Evolutionary conservation across 2,888 invertebrate genomes (phyloP), one percentile per base, ranked within the genome.

Genomic region (Pyrrhia umbra): DNA sequence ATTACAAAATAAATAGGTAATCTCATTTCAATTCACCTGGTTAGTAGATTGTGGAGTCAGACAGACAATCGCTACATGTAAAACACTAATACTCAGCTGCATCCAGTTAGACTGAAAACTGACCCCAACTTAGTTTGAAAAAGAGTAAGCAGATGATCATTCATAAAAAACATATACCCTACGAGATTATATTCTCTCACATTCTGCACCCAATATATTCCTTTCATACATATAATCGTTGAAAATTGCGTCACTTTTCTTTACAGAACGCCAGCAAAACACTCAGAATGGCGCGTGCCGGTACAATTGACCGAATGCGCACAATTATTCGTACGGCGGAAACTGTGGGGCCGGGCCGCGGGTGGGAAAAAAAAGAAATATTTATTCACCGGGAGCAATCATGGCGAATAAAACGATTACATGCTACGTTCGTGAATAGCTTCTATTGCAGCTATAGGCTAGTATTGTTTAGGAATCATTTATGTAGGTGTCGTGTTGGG

Each of bases 211-310:
- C 52, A 67, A 64, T 62, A 72, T 39, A 68, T 73, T 73, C 59
- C 27, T 63, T 61, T 57, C 64, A 75, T 59, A 67, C 57, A 67
- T n/a, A 34, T 70, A 80, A 79, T 69, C 46, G 66, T 68, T 39
- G 45, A 42, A 75, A 82, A 82, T 82, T 80, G 79, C 79, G 68
- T 76, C 80, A 74, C 69, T 80, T 74, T 75, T 73, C 75, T 71
- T 76, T 79, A 71, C 68, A 73, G 63, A 62, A 72, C 66, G 79
- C 78, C 81, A 88, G 87, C 81, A 91, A 89, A 92, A 92, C 93
- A 93, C 93, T 94, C 86, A 81, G 84, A 83, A 61, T 69, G 91
- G 86, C 94, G 92, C 94, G 93, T 90, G 93, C 77, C 92, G 73
- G 63, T 79, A 83, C 86, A 84, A 86, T 88, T 86, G 88, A 81